Base-by-base conservation (phyloP, 2,797 vertebrate genomes). In the Melopsittacus undulatus region DNA sequence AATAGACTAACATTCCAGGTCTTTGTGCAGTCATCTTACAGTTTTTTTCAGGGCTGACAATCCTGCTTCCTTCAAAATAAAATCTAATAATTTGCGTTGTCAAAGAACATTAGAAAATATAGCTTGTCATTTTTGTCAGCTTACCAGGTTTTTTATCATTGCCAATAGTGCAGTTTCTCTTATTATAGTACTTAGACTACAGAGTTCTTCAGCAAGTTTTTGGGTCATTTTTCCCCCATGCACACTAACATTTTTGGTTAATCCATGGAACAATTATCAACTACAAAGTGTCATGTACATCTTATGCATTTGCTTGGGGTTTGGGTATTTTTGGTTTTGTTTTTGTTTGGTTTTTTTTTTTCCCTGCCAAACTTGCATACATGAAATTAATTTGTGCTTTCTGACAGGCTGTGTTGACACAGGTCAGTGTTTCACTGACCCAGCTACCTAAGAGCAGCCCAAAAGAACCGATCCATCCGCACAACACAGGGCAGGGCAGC, bases 61-160 rank as follows among this genome's bases (percentile, higher is more conserved):
- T 87, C 27, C 56, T 68, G 13, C 29, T 79, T 92, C 46, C 46
- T 82, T 67, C 5, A 87, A 73, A 59, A 63, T 46, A 30, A 75
- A 45, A 12, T n/a, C 16, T 30, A 68, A 62, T 87, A 4, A 89
- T 91, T 70, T 83, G 20, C 54, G 21, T 83, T 81, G 76, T 93
- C 84, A 92, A 87, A 93, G 61, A 92, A 56, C 27, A 5, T 79
- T 77, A 90, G 74, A 92, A 93, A 94, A 92, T 74, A 70, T 7
- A 93, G 72, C 89, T 92, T 91, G 81, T 91, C 87, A 91, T 80
- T 94, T 96, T 87, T 91, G 82, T 94, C 95, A 94, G 23, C 45
- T 73, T 93, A 61, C 4, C 8, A 11, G 4, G 2, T 9, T 80
- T 87, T 94, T 90, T 74, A 23, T 79, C 21, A 48, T 51, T 87